Base-by-base conservation (phyloP, 2,888 invertebrate genomes). In the Tachina fera region DNA sequence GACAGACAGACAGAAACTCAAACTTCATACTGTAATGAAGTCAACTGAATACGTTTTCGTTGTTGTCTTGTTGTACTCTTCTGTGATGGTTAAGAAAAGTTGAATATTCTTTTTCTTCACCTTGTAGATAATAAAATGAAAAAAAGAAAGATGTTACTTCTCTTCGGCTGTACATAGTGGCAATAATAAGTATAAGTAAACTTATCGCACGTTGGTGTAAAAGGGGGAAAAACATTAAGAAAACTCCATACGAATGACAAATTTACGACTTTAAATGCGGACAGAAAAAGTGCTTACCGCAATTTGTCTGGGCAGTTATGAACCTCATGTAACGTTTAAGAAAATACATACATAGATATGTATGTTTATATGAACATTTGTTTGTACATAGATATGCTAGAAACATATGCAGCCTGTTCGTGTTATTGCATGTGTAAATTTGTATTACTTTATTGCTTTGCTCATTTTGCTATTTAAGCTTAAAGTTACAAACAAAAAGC, bases 231-330 rank as follows among this genome's bases (percentile, higher is more conserved):
- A 70, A 56, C 47, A 49, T 22, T 53, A 74, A 45, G 74, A 61
- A 53, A 65, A 22, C 10, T 47, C 16, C 6, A 82, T 87, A 87
- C 79, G 85, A 87, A 85, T 82, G 78, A 85, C 81, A 87, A 85
- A 87, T 87, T 87, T 91, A 91, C 91, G 91, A 90, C 90, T 90
- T 89, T 79, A 85, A 87, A 80, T 76, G 70, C 67, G 79, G 58
- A 86, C 83, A 86, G 79, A 72, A 83, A 85, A 86, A 86, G 83
- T 83, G 72, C 83, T 86, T 80, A 86, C 86, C 86, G 72, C 83
- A 86, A 86, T 86, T 86, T 86, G 83, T 86, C 86, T 86, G 83
- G 86, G 72, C 83, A 83, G 83, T 86, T 86, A 86, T 83, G 86
- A 80, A 72, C 14, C 22, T 41, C 49, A 72, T 19, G 47, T 9